phyloP scores from a whole-genome alignment of 2,888 invertebrate genomes.

The Pelosia muscerda region DNA sequence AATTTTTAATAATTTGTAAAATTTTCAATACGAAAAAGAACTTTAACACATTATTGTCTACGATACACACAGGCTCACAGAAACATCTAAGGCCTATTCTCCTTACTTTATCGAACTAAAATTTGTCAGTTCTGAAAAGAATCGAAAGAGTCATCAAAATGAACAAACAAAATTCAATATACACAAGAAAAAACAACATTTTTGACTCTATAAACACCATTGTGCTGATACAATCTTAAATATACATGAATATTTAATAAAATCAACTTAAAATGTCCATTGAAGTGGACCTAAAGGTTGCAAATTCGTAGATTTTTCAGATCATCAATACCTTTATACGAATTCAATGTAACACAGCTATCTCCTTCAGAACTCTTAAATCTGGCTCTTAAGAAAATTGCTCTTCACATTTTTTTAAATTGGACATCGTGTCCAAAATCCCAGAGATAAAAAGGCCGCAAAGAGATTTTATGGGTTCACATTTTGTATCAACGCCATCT shows the following conservation, averaged over 20 bases:
- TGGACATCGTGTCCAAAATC: not conserved
- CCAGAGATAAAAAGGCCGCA: not conserved
- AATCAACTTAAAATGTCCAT: not conserved
- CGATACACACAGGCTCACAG: too few relatives aligned
- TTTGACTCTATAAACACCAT: too few relatives aligned
- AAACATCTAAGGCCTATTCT: too few relatives aligned
- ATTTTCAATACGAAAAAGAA: too few relatives aligned
- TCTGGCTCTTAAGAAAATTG: not conserved
- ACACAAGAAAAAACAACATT: too few relatives aligned
- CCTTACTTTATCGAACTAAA: too few relatives aligned
- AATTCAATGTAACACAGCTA: not conserved
- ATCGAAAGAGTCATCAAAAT: too few relatives aligned
- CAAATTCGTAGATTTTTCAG: not conserved
- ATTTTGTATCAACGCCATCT: slow-evolving; percentile 2
- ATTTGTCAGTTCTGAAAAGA: too few relatives aligned
- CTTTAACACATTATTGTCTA: too few relatives aligned
- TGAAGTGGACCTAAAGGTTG: not conserved
- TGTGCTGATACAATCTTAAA: not conserved
- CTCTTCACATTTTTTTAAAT: not conserved
- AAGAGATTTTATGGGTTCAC: not conserved
- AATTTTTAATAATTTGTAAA: too few relatives aligned
- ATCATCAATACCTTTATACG: not conserved
- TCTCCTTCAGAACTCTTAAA: not conserved
- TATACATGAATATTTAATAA: not conserved
- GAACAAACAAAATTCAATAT: too few relatives aligned